Percentiles rank a stretch among this genome's conserved stretches.
These are phyloP conservation scores for Meta bourneti DNA, from an alignment of 2,888 invertebrate species.

Conservation along the genomic window DNA sequence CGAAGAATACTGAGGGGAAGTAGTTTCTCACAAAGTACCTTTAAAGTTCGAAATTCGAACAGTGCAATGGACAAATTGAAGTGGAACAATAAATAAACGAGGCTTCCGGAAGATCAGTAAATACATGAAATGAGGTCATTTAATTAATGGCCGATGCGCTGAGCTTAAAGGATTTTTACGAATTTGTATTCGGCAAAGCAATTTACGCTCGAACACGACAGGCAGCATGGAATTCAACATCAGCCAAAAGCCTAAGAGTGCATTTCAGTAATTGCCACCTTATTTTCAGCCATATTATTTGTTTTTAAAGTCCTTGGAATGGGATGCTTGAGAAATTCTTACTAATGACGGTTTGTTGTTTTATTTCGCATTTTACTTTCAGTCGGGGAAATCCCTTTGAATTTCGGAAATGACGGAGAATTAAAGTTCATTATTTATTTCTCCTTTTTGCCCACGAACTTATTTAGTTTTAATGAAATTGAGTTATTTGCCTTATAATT, in stretches of 20 bases:
- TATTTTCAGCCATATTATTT: background rate
- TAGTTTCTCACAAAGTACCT: background rate
- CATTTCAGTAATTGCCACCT: slow-evolving; percentile 40
- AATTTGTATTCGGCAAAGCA: background rate
- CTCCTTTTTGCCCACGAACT: background rate
- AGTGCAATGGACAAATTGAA: background rate
- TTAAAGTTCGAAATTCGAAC: background rate
- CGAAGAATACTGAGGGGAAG: background rate
- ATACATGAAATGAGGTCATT: background rate
- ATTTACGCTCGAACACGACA: background rate
- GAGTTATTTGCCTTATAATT: background rate
- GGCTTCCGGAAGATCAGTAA: background rate
- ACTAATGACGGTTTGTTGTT: background rate
- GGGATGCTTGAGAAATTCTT: background rate
- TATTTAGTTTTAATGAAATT: background rate
- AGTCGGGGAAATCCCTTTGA: background rate
- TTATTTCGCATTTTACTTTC: background rate
- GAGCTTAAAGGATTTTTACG: background rate
- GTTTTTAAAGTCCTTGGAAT: background rate
- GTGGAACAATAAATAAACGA: background rate
- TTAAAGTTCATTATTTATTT: background rate
- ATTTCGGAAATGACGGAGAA: background rate
- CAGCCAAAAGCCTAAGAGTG: background rate
- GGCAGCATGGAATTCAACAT: slow-evolving; percentile 15
- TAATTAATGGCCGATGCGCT: background rate